Base-by-base conservation (phyloP, 2,113 vertebrate genomes). In the Hippocampus zosterae region DNA sequence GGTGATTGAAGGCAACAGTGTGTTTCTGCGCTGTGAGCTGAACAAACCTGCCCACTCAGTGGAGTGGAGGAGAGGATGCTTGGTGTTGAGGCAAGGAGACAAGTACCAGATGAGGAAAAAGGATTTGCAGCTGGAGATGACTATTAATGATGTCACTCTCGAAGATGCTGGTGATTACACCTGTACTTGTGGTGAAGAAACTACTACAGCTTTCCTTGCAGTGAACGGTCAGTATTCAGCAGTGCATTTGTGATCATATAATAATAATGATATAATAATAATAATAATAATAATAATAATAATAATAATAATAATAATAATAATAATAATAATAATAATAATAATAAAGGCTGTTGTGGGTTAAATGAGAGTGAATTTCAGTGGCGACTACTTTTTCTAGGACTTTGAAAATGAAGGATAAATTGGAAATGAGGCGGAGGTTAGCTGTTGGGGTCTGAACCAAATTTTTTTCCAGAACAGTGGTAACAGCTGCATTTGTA, bases 41-140 rank as follows among this genome's bases (percentile, higher is more conserved):
- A 90, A 89, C 80, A 93, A 87, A 73, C 73, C 88, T 0, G 87
- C 88, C 15, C 60, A 82, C 0, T 79, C 71, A 0, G 91, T 94
- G 19, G 92, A 92, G 83, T 92, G 91, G 91, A 87, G 78, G 71
- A 84, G 76, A 77, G 77, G 72, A 71, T 85, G 85, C 0, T 72
- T 60, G 5, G 50, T 90, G 10, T 92, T 98, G 29, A 91, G 9
- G 0, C 9, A 73, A 0, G 88, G 93, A 73, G 86, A 93, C 85
- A 95, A 95, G 81, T 94, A 94, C 0, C 93, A 95, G 75, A 94
- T 97, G 81, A 88, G 84, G 73, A 86, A 91, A 71, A 90, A 93
- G 0, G 94, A 93, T 8, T 61, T 90, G 57, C 41, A 64, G n/a
- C 83, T 90, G 0, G 93, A 96, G 84, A 84, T 97, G 50, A 77